phyloP scores from a whole-genome alignment of 2,797 vertebrate genomes.

The Helostoma temminkii region DNA sequence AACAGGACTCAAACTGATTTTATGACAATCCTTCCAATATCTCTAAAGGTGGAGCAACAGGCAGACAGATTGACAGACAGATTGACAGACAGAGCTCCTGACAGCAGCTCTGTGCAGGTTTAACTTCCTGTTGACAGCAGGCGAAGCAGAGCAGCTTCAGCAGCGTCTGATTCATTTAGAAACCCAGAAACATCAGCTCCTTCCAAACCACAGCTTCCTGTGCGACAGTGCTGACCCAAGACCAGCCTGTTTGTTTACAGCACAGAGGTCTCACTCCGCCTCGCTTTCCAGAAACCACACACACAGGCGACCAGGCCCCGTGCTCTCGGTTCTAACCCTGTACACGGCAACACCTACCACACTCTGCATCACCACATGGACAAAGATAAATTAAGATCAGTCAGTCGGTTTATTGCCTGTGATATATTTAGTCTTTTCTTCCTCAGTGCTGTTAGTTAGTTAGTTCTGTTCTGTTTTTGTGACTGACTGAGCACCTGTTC shows the following conservation, averaged over 20 bases:
- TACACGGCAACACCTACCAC: too few species aligned
- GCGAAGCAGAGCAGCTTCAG: constrained; percentile 1
- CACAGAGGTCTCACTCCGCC: constrained; percentile 21
- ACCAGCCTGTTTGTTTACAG: constrained; percentile 18
- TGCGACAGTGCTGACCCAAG: constrained; percentile 4
- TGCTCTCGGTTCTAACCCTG: background rate
- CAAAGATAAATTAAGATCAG: too few species aligned
- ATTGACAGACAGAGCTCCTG: background rate
- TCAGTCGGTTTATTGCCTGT: too few species aligned
- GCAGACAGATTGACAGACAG: background rate
- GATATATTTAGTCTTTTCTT: too few species aligned
- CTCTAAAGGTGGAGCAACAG: too few species aligned
- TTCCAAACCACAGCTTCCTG: constrained; percentile 46
- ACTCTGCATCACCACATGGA: too few species aligned
- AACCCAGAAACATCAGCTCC: constrained; percentile 11
- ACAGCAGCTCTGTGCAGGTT: constrained; percentile 6
- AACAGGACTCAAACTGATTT: too few species aligned
- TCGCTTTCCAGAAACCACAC: constrained; percentile 20
- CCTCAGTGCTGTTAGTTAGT: background rate
- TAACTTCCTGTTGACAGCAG: constrained; percentile 45
- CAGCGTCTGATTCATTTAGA: constrained; percentile 44
- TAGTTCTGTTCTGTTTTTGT: background rate
- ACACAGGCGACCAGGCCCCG: background rate
- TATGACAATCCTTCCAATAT: too few species aligned
- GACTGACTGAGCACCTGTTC: background rate